Conservation (phyloP, 2,888 invertebrate genomes). For the Lasioglossum vierecki region DNA sequence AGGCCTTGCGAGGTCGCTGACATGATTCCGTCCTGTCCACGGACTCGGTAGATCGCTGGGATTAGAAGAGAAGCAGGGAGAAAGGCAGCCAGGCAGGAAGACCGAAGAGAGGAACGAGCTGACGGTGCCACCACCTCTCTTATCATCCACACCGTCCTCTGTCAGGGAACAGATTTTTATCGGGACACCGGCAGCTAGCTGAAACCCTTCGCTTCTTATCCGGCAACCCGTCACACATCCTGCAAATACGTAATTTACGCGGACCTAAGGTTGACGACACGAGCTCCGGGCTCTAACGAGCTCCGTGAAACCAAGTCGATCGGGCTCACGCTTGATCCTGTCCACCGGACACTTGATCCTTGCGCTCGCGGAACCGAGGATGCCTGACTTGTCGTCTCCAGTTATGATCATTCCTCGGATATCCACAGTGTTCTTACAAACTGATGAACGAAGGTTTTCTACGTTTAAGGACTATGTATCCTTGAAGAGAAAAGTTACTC, state of each 20-base stretch:
- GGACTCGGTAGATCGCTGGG: constrained; percentile 58
- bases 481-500: neutral
- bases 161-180: constrained; percentile 48
- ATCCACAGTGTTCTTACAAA: neutral
- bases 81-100: constrained; percentile 22
- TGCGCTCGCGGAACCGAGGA: neutral
- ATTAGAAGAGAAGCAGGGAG: constrained; percentile 59
- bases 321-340: neutral
- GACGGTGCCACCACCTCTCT: constrained; percentile 55
- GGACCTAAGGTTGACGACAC: constrained; percentile 29
- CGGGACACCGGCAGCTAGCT: constrained; percentile 26
- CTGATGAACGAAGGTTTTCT: neutral
- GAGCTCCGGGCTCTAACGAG: constrained; percentile 49
- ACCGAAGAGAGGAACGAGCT: constrained; percentile 32
- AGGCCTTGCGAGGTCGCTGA: constrained; percentile 83
- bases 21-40: constrained; percentile 78
- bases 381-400: neutral
- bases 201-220: constrained; percentile 26
- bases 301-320: constrained; percentile 42
- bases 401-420: neutral
- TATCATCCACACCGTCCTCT: constrained; percentile 55
- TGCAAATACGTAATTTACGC: constrained; percentile 51
- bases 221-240: constrained; percentile 15
- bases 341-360: neutral
- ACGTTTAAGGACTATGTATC: neutral